Conservation (phyloP, 2,888 invertebrate genomes). For the Balanococcus diminutus region DNA sequence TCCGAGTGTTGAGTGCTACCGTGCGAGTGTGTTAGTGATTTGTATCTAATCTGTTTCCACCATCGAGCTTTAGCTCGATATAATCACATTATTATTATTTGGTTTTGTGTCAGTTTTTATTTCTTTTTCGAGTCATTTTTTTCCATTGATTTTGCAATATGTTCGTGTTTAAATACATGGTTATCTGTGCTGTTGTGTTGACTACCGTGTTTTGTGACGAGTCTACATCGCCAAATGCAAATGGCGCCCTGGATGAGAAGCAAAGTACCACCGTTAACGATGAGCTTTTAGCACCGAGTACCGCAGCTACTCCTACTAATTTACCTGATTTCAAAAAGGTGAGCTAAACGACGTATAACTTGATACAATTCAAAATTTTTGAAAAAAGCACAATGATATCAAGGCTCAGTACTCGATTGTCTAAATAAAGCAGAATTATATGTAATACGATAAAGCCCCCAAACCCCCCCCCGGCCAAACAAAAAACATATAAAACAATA, state of each 20-base stretch:
- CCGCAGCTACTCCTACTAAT: not conserved
- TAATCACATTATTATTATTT: not conserved
- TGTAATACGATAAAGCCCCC: no score
- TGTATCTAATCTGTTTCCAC: not conserved
- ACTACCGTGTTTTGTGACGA: slow-evolving; percentile 42
- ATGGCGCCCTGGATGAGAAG: not conserved
- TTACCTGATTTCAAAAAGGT: slow-evolving; percentile 47
- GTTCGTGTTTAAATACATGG: slow-evolving; percentile 21
- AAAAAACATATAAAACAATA: no score
- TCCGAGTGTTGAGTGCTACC: no score
- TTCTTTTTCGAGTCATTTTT: not conserved
- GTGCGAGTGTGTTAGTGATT: not conserved
- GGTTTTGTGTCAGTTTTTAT: no score
- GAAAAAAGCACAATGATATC: no score
- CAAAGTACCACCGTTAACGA: not conserved
- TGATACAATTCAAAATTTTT: no score
- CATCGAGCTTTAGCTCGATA: not conserved
- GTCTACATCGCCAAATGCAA: not conserved
- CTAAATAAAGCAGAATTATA: no score
- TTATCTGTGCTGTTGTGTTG: not conserved
- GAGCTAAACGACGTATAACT: not conserved
- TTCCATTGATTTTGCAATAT: not conserved
- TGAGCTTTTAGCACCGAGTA: not conserved
- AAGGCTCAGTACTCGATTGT: no score
- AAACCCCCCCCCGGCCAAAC: no score